Evolutionary conservation across 2,888 invertebrate genomes (phyloP), one percentile per base, ranked within the genome.

Genomic region (Lottia gigantea): DNA sequence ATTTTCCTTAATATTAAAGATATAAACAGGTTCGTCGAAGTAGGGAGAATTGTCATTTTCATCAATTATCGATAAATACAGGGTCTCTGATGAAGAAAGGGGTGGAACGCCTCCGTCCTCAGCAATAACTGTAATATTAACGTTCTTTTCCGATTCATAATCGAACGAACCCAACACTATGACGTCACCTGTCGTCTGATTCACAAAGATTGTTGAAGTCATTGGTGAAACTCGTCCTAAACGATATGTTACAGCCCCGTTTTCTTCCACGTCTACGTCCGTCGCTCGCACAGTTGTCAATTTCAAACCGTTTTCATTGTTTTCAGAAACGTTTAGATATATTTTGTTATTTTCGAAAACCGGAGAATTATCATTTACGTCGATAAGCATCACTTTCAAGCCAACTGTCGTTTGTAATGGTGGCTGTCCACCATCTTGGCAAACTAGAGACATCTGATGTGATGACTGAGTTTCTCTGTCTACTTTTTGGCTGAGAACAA

Each of bases 21-120:
- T 55, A 23, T 55, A 55, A 55, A 55, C 55, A 55, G 55, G 55
- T 55, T 55, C 23, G 23, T 55, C 23, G 55, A 55, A 55, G 55
- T 55, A 55, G 14, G 55, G 55, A 15, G 55, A 55, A 23, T 55
- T 55, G 23, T 55, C 55, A 55, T 55, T 55, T 55, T 55, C 23
- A 23, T 55, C 55, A n/a, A 23, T 55, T 55, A 55, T 55, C 19
- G 55, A 23, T 55, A 55, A 55, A 55, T 55, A 55, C 15, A 55
- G 11, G 55, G 19, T 23, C 23, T 23, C 55, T 11, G 7, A 8
- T 12, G 55, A 11, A 55, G 55, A 55, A 55, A 55, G 55, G 4
- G 55, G 14, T 23, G 55, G 55, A 15, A 12, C 15, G 19, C 55
- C 55, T 23, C 23, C 55, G 23, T 55, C 55, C 14, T 23, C 55